A percentile compares a stretch with the other conserved stretches of the same genome.
Conservation (phyloP, 1,140 invertebrate species). For the Drosophila nikananu region DNA sequence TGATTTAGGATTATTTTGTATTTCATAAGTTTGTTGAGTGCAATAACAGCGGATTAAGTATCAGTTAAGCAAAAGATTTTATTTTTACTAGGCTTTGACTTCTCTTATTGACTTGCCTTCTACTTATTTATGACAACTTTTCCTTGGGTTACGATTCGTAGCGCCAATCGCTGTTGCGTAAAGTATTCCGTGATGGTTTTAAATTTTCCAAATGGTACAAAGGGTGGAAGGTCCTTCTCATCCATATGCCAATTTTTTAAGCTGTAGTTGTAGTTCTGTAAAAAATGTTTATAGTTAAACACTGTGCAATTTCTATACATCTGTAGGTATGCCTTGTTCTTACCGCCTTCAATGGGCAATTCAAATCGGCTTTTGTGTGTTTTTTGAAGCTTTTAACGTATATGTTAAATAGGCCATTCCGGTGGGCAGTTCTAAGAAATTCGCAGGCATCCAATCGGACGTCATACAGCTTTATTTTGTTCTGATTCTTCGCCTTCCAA, state of each 20-base stretch:
- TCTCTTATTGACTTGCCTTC: background rate
- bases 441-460: constrained; percentile 35
- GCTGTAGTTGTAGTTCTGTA: constrained; percentile 49
- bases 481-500: constrained; percentile 12
- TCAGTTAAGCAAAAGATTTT: background rate
- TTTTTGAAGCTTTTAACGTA: constrained; percentile 32
- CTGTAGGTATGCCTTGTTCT: background rate
- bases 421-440: constrained; percentile 37
- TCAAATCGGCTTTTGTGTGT: constrained; percentile 16
- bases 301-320: background rate
- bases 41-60: background rate
- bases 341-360: constrained; percentile 44
- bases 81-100: background rate
- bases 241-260: constrained; percentile 44
- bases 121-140: constrained; percentile 14
- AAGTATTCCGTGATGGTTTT: constrained; percentile 31
- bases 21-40: background rate
- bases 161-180: constrained; percentile 4
- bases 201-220: constrained; percentile 43
- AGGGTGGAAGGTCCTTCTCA: constrained; percentile 39
- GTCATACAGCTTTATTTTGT: constrained; percentile 38
- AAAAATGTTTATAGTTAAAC: background rate
- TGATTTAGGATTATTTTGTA: background rate
- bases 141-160: constrained; percentile 15
- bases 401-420: constrained; percentile 43